A percentile compares a stretch with the other conserved stretches of the same genome.
Conservation (phyloP, 92 coral and sea anemone genomes). For the Epizoanthus stellaris region DNA sequence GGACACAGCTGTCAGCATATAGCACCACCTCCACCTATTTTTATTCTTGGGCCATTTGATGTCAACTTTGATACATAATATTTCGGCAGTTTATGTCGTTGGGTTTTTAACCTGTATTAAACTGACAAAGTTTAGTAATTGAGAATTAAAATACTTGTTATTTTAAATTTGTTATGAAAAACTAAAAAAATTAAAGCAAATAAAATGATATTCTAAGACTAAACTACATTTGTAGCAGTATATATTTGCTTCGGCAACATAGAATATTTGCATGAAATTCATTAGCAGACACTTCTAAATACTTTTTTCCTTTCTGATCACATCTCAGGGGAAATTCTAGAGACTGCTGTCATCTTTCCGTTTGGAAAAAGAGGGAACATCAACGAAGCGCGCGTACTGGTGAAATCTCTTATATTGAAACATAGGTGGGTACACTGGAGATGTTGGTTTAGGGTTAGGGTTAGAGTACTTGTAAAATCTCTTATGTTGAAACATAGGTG, state of each 20-base stretch:
- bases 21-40: neutral
- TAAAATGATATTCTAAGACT: too few species aligned
- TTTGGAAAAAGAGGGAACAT: constrained; percentile 65
- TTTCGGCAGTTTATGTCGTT: too few species aligned
- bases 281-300: neutral
- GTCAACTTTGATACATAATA: neutral
- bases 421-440: constrained; percentile 43
- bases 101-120: too few species aligned
- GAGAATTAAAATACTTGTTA: too few species aligned
- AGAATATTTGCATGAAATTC: neutral
- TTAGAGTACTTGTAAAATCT: neutral
- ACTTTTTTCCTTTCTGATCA: neutral
- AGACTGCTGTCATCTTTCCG: constrained; percentile 75
- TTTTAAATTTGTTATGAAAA: too few species aligned
- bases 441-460: too few species aligned
- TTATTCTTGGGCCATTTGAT: neutral
- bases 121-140: too few species aligned
- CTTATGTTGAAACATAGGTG: constrained; percentile 78
- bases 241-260: too few species aligned
- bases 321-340: constrained; percentile 75
- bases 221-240: too few species aligned
- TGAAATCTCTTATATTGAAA: constrained; percentile 60
- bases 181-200: too few species aligned
- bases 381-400: constrained; percentile 43
- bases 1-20: too few species aligned